A percentile compares a stretch with the other conserved stretches of the same genome.
These are phyloP conservation scores for Drosophila ficusphila DNA, from an alignment of 1,140 invertebrate genomes.

Conservation along the genomic window DNA sequence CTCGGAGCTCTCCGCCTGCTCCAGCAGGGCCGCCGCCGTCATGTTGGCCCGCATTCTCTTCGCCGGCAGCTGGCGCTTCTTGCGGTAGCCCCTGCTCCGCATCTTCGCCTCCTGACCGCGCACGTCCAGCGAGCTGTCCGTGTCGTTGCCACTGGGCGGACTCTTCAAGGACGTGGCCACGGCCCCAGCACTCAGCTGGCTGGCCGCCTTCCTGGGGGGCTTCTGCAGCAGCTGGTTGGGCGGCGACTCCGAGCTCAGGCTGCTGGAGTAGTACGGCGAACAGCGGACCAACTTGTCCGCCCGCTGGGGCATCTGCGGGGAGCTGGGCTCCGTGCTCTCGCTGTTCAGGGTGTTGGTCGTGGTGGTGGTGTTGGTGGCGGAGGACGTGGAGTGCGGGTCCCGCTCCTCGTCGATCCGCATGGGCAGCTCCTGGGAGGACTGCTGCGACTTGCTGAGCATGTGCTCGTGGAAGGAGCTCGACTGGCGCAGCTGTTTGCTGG, in stretches of 20 bases:
- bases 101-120: slow-evolving; percentile 86
- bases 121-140: slow-evolving; percentile 88
- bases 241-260: slow-evolving; percentile 88
- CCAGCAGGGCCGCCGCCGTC: slow-evolving; percentile 85
- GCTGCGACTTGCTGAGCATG: slow-evolving; percentile 85
- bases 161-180: slow-evolving; percentile 86
- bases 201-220: slow-evolving; percentile 85
- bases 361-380: slow-evolving; percentile 75
- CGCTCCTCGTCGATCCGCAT: slow-evolving; percentile 76
- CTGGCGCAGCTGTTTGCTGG: slow-evolving; percentile 86
- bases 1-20: slow-evolving; percentile 86
- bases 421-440: slow-evolving; percentile 74
- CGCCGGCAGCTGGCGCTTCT: slow-evolving; percentile 86
- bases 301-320: slow-evolving; percentile 82
- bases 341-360: slow-evolving; percentile 78
- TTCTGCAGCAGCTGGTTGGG: slow-evolving; percentile 87
- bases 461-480: slow-evolving; percentile 88
- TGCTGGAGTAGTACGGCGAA: slow-evolving; percentile 89
- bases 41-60: slow-evolving; percentile 85
- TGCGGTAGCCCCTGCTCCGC: slow-evolving; percentile 87
- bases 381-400: slow-evolving; percentile 64
- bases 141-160: slow-evolving; percentile 89
- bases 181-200: slow-evolving; percentile 41
- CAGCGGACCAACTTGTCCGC: slow-evolving; percentile 87
- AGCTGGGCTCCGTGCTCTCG: slow-evolving; percentile 80